Evolutionary conservation across 2,888 invertebrate genomes (phyloP).

Genomic region (Taphrorychus bicolor): DNA sequence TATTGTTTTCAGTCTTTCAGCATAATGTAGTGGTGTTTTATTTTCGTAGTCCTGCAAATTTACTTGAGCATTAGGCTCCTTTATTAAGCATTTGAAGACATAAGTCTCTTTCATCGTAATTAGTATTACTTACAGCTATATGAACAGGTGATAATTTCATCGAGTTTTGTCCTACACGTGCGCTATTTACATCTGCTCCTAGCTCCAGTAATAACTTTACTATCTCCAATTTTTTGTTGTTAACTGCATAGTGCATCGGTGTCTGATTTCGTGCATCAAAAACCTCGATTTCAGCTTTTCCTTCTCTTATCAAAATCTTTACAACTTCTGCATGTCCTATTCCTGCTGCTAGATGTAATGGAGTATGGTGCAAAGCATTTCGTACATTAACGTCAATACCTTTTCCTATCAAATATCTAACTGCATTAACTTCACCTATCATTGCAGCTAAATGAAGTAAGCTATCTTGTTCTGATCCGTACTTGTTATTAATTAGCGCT

Average conservation of each 20-base stretch:
- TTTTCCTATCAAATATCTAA: slow-evolving; percentile 1
- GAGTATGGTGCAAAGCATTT: background rate
- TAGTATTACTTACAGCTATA: background rate
- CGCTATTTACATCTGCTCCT: background rate
- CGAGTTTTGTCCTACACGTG: slow-evolving; percentile 13
- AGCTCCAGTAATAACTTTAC: slow-evolving; percentile 1
- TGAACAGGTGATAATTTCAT: background rate
- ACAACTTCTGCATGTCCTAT: background rate
- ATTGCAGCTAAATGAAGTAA: slow-evolving; percentile 1
- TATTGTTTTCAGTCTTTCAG: background rate
- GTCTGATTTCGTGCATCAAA: slow-evolving; percentile 5
- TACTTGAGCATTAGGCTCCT: slow-evolving; percentile 4
- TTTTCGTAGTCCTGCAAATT: background rate
- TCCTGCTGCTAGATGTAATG: slow-evolving; percentile 3
- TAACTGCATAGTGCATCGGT: slow-evolving; percentile 26
- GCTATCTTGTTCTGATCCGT: slow-evolving; percentile 5
- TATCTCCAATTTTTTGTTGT: slow-evolving; percentile 20
- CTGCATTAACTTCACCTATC: background rate
- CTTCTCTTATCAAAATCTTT: slow-evolving; percentile 24
- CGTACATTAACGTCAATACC: background rate
- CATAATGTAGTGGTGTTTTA: slow-evolving; percentile 7
- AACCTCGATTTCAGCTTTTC: slow-evolving; percentile 35
- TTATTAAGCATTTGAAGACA: slow-evolving; percentile 34
- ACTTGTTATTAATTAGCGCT: slow-evolving; percentile 12
- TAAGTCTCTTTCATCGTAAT: slow-evolving; percentile 33